phyloP scores from a whole-genome alignment of 2,113 vertebrate species.

The Etheostoma cragini region DNA sequence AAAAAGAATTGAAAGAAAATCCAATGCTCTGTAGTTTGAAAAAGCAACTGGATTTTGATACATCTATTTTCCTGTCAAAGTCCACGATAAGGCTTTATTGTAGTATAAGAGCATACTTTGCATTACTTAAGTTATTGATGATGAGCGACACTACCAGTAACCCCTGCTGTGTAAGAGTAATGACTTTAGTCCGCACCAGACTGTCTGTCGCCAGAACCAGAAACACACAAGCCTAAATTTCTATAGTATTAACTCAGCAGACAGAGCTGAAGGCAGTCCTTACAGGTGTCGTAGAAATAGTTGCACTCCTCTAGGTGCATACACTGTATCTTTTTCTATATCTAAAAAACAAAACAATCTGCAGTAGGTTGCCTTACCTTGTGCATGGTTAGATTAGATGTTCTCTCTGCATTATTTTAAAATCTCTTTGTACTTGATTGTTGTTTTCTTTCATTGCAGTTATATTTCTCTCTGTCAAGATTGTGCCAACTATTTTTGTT shows the following conservation, averaged over 20 bases:
- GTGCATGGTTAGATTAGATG: slow-evolving; percentile 93
- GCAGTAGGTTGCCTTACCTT: slow-evolving; percentile 93
- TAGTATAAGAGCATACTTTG: slow-evolving; percentile 74
- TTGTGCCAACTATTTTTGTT: slow-evolving; percentile 77
- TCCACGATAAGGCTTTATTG: slow-evolving; percentile 76
- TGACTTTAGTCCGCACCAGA: slow-evolving; percentile 64
- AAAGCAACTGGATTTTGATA: slow-evolving; percentile 73
- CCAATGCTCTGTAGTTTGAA: slow-evolving; percentile 61
- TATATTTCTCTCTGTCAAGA: slow-evolving; percentile 68
- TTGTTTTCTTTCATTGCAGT: slow-evolving; percentile 49
- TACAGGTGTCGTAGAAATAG: slow-evolving; percentile 79
- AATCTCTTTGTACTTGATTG: slow-evolving; percentile 74
- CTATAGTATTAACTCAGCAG: slow-evolving; percentile 53
- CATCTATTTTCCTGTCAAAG: slow-evolving; percentile 78
- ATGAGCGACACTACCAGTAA: slow-evolving; percentile 56
- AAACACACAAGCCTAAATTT: slow-evolving; percentile 41
- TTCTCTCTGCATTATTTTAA: slow-evolving; percentile 86
- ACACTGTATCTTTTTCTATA: slow-evolving; percentile 86
- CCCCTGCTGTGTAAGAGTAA: slow-evolving; percentile 65
- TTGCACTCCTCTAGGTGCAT: slow-evolving; percentile 66
- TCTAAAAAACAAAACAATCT: slow-evolving; percentile 86
- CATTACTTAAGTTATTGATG: slow-evolving; percentile 65
- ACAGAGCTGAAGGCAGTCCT: slow-evolving; percentile 57
- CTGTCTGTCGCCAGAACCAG: slow-evolving; percentile 33
- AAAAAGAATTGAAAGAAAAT: slow-evolving; percentile 16